These are phyloP conservation scores for Drosophila rhopaloa DNA, from an alignment of 1,140 invertebrate species.

Conservation along the genomic window DNA sequence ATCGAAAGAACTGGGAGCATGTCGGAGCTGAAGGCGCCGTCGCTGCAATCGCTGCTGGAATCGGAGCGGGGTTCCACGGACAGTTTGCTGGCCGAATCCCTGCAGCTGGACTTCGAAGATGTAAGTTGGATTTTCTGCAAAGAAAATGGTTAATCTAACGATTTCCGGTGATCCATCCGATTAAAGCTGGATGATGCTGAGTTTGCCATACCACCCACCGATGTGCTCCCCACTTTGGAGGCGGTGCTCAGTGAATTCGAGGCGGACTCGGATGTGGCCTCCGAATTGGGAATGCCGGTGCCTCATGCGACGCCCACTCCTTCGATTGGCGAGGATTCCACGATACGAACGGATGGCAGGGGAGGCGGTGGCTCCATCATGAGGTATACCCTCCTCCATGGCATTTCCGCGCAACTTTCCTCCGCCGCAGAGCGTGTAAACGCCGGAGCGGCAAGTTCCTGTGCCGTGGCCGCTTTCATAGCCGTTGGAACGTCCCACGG, in stretches of 20 bases:
- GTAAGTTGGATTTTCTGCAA: constrained; percentile 80
- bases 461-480: constrained; percentile 91
- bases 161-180: not conserved
- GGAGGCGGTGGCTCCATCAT: constrained; percentile 88
- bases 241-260: constrained; percentile 93
- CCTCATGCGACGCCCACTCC: constrained; percentile 85
- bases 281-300: constrained; percentile 84
- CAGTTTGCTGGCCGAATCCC: constrained; percentile 86
- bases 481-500: constrained; percentile 97
- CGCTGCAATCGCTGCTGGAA: constrained; percentile 86
- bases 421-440: constrained; percentile 94
- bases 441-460: constrained; percentile 94
- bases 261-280: constrained; percentile 86
- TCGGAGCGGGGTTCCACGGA: constrained; percentile 89
- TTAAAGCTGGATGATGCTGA: constrained; percentile 91
- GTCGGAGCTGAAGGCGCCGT: constrained; percentile 86
- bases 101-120: constrained; percentile 89
- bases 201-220: constrained; percentile 92
- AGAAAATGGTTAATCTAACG: not conserved
- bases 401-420: constrained; percentile 93
- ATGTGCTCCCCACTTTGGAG: constrained; percentile 92
- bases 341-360: constrained; percentile 56
- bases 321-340: constrained; percentile 77
- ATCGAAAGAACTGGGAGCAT: constrained; percentile 65
- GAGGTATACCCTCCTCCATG: constrained; percentile 92